Conservation (phyloP, 1,140 invertebrate species). For the Atopsyche davidsoni region DNA sequence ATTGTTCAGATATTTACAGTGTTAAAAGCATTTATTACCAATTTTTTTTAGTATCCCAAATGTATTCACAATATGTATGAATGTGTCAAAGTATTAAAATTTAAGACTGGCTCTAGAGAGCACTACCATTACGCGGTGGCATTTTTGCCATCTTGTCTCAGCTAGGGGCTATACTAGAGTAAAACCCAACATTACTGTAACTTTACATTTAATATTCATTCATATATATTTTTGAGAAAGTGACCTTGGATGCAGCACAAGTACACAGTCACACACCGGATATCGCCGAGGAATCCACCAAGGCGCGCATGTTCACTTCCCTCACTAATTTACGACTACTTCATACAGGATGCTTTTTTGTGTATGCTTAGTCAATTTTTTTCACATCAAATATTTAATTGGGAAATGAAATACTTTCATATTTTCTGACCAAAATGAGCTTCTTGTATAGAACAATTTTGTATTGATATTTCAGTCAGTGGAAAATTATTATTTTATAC, state of each 20-base stretch:
- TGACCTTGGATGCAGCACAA: conserved; percentile 21
- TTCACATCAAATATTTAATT: neutral
- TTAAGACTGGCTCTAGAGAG: conserved; percentile 24
- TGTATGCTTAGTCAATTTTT: neutral
- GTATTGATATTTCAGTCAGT: too few species aligned
- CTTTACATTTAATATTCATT: conserved; percentile 3
- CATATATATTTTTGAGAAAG: conserved; percentile 25
- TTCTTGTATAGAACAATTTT: too few species aligned
- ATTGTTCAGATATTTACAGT: conserved; percentile 18
- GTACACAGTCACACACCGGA: neutral
- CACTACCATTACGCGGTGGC: conserved; percentile 4
- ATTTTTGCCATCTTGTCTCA: conserved; percentile 7
- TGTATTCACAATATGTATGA: conserved; percentile 19
- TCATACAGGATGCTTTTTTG: too few species aligned
- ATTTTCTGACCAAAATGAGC: neutral
- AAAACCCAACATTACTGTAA: conserved; percentile 1
- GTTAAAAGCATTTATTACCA: conserved; percentile 22
- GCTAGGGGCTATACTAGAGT: conserved; percentile 9
- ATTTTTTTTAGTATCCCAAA: conserved; percentile 18
- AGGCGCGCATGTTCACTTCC: too few species aligned
- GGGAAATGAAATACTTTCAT: neutral
- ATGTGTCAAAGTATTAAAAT: conserved; percentile 27
- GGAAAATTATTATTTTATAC: too few species aligned
- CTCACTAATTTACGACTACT: too few species aligned
- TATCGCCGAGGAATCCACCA: too few species aligned